A percentile compares a stretch with the other conserved stretches of the same genome.
Conservation (phyloP, 2,888 invertebrate genomes). For the Neoitamus cyanurus region DNA sequence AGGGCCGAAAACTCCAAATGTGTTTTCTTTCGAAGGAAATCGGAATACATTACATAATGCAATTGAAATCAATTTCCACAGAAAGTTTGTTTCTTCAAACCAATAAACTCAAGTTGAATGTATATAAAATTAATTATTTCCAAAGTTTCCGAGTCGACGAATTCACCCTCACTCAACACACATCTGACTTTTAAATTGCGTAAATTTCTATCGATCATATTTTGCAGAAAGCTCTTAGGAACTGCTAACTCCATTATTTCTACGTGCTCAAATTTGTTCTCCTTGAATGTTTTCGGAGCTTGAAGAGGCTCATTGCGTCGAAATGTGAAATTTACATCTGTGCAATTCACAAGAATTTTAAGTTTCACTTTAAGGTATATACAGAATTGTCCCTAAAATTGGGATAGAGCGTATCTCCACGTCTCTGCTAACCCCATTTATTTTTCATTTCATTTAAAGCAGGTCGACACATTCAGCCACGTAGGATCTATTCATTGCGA, state of each 20-base stretch:
- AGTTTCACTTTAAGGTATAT: not conserved
- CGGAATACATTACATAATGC: too few species aligned
- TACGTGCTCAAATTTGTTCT: not conserved
- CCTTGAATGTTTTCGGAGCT: not conserved
- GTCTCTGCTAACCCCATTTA: not conserved
- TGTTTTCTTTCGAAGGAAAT: too few species aligned
- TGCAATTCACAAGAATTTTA: not conserved
- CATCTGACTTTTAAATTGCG: not conserved
- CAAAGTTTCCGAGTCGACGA: not conserved
- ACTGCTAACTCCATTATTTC: not conserved
- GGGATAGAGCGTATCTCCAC: not conserved
- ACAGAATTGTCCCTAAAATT: not conserved
- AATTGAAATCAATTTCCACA: not conserved
- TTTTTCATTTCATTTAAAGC: conserved; percentile 2
- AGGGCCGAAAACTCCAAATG: too few species aligned
- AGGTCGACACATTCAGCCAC: conserved; percentile 11
- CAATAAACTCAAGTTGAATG: not conserved
- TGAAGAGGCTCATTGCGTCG: not conserved
- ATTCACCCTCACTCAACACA: not conserved
- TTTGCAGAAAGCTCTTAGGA: not conserved
- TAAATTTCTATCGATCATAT: not conserved
- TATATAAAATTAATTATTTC: not conserved
- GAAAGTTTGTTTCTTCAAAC: too few species aligned
- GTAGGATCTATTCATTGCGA: conserved; percentile 19
- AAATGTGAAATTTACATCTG: conserved; percentile 2